phyloP scores from a whole-genome alignment of 2,888 invertebrate genomes.

The Tetragonisca angustula region DNA sequence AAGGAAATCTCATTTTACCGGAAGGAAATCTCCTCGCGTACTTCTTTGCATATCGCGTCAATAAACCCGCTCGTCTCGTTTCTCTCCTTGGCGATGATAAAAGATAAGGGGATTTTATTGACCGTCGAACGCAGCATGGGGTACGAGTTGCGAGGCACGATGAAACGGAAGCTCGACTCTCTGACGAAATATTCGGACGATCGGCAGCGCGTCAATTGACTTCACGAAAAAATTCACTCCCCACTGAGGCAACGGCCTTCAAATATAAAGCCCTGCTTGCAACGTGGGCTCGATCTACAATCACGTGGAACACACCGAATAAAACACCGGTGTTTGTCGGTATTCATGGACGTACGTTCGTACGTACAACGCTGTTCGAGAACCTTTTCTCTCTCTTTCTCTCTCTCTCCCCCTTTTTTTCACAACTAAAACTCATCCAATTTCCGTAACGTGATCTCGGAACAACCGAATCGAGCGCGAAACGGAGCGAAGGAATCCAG shows the following conservation, averaged over 20 bases:
- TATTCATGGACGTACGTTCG: background rate
- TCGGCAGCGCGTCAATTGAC: conserved; percentile 4
- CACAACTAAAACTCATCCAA: background rate
- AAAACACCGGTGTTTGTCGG: background rate
- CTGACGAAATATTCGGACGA: conserved; percentile 28
- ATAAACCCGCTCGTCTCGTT: conserved; percentile 51
- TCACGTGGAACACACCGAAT: background rate
- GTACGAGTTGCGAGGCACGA: conserved; percentile 31
- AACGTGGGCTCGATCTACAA: background rate
- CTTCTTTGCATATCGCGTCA: conserved; percentile 48
- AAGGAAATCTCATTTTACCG: conserved; percentile 38
- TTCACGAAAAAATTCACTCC: background rate
- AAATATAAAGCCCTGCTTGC: background rate
- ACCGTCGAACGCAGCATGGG: conserved; percentile 20
- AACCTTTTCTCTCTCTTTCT: background rate
- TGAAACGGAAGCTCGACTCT: conserved; percentile 37
- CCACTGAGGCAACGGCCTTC: background rate
- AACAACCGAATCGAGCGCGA: conserved; percentile 6
- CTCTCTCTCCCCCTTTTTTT: background rate
- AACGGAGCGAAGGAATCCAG: background rate
- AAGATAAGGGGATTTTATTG: conserved; percentile 57
- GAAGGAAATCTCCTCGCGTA: conserved; percentile 27
- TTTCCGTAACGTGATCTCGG: background rate
- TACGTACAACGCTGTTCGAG: background rate
- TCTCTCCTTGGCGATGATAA: conserved; percentile 36